Base-by-base conservation (phyloP, 2,797 vertebrate species). In the Oreochromis grahami region DNA sequence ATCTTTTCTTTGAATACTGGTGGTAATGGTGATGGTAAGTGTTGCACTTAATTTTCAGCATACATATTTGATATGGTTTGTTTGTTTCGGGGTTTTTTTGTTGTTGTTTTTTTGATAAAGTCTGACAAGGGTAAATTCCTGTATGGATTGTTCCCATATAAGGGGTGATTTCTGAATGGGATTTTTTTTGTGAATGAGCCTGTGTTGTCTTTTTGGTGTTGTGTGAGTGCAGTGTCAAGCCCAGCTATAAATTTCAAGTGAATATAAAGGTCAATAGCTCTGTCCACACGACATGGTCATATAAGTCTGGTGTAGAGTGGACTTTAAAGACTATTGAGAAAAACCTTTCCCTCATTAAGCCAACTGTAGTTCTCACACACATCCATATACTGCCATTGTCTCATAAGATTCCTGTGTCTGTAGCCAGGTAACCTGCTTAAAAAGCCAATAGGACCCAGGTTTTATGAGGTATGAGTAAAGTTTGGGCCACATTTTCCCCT, bases 151-250 rank as follows among this genome's bases (percentile, higher is more conserved):
- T 50, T 56, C 19, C 43, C 8, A 45, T 48, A 24, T 83, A 86
- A 56, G 1, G 2, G 29, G 21, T 65, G 14, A 56, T 80, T 76
- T 77, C 81, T 87, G 80, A 90, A 90, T 86, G 81, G 56, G 68
- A n/a, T 79, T 87, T 94, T 94, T 93, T 93, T 94, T 93, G 72
- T 93, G 89, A 95, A 93, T 94, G 91, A 84, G 52, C 38, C 63
- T 29, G 38, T 51, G 60, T 65, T 4, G 52, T 72, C 11, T 68
- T 15, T 86, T 34, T 79, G 82, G 52, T 51, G 5, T 17, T 68
- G 80, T 76, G 77, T 78, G 79, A 87, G 41, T 32, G 8, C 43
- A 52, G 56, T 80, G 85, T 84, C 70, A 68, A 65, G 77, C 81
- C 84, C 91, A 92, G 85, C 88, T 83, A 82, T 93, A 94, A 87